A percentile compares a stretch with the other conserved stretches of the same genome.
Conservation (phyloP, 2,888 invertebrate genomes). For the Lypha dubia region DNA sequence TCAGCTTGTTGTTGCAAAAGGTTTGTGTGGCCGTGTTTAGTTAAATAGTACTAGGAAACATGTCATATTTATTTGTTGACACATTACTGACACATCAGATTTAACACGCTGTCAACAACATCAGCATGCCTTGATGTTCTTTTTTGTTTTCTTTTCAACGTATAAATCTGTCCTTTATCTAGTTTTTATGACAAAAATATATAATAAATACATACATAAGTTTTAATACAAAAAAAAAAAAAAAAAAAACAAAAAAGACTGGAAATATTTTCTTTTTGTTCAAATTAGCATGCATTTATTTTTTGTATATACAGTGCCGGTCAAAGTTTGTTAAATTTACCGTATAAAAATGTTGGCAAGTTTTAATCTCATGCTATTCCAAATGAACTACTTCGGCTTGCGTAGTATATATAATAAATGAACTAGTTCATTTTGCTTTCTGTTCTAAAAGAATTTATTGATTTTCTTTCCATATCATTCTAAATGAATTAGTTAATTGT, state of each 20-base stretch:
- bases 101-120: slow-evolving; percentile 67
- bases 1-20: not conserved
- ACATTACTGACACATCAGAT: slow-evolving; percentile 71
- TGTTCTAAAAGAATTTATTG: no score
- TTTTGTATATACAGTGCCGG: not conserved
- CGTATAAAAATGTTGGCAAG: no score
- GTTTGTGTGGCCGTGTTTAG: slow-evolving; percentile 7
- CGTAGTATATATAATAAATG: no score
- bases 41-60: slow-evolving; percentile 41
- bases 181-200: slow-evolving; percentile 47
- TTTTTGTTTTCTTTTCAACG: slow-evolving; percentile 23
- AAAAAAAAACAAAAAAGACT: not conserved
- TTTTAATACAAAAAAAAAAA: no score
- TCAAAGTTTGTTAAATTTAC: not conserved
- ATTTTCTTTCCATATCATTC: no score
- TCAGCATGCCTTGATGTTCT: slow-evolving; percentile 37
- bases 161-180: slow-evolving; percentile 62
- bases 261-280: slow-evolving; percentile 15
- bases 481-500: no score
- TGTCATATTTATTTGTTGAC: slow-evolving; percentile 68
- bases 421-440: no score
- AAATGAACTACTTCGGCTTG: no score
- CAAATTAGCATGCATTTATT: slow-evolving; percentile 20
- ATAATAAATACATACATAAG: slow-evolving; percentile 12
- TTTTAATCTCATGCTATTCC: no score